A percentile compares a stretch with the other conserved stretches of the same genome.
Evolutionary conservation across 2,888 invertebrate species (phyloP).

Genomic region (Theretra japonica): DNA sequence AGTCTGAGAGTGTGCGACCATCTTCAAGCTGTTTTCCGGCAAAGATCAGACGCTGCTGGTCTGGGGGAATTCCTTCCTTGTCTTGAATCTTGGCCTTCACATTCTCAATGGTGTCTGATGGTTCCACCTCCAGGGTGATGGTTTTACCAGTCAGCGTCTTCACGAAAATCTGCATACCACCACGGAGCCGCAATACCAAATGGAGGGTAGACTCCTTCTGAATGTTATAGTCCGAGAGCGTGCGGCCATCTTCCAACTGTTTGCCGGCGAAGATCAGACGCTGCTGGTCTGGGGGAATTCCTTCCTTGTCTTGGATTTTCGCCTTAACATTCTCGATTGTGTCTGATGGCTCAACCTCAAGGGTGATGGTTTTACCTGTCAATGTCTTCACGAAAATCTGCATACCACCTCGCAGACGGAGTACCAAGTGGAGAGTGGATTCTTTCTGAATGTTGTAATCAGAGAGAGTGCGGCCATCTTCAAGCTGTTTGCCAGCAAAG

Average conservation of each 20-base stretch:
- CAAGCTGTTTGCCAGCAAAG: slow-evolving; percentile 67
- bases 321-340: slow-evolving; percentile 72
- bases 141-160: slow-evolving; percentile 69
- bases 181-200: slow-evolving; percentile 66
- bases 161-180: slow-evolving; percentile 70
- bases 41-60: slow-evolving; percentile 67
- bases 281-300: slow-evolving; percentile 70
- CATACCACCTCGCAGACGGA: slow-evolving; percentile 70
- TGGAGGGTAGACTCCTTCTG: slow-evolving; percentile 73
- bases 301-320: slow-evolving; percentile 69
- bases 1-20: slow-evolving; percentile 66
- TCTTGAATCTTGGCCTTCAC: slow-evolving; percentile 72
- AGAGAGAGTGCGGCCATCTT: slow-evolving; percentile 66
- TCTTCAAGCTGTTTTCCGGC: slow-evolving; percentile 69
- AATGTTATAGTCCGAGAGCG: slow-evolving; percentile 71
- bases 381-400: slow-evolving; percentile 71
- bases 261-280: slow-evolving; percentile 68
- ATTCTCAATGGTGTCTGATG: slow-evolving; percentile 68
- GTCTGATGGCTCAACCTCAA: slow-evolving; percentile 66
- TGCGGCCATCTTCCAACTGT: slow-evolving; percentile 72
- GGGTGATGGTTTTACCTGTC: slow-evolving; percentile 66
- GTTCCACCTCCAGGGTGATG: slow-evolving; percentile 64
- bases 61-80: slow-evolving; percentile 69
- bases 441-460: slow-evolving; percentile 71
- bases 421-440: slow-evolving; percentile 61